phyloP scores from a whole-genome alignment of 2,113 vertebrate genomes.

The Oxyruncus cristatus region DNA sequence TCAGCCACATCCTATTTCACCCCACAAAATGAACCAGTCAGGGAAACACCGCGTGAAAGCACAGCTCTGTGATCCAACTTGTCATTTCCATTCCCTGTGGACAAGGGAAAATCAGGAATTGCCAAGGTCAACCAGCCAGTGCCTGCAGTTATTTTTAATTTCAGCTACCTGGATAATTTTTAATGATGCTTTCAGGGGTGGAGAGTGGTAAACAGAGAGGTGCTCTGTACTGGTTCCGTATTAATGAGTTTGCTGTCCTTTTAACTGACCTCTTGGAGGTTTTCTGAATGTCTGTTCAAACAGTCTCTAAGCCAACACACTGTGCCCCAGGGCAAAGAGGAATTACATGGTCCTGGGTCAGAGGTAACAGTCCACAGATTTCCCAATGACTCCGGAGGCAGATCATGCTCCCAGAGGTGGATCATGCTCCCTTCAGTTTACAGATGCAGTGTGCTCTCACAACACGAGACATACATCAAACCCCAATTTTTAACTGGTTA shows the following conservation, averaged over 20 bases:
- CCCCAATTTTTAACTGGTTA: not conserved
- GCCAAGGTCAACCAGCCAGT: not conserved
- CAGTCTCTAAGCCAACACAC: not conserved
- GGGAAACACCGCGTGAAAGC: not conserved
- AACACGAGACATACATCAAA: fast-evolving
- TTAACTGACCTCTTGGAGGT: not conserved
- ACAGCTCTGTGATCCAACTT: not conserved
- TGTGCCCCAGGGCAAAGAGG: not conserved
- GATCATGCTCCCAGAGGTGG: not conserved
- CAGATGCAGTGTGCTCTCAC: fast-evolving
- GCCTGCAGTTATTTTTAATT: not conserved
- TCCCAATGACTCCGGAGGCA: not conserved
- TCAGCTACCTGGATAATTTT: not conserved
- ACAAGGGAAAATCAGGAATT: not conserved
- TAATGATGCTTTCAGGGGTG: not conserved
- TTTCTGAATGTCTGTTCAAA: not conserved
- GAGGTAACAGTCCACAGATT: not conserved
- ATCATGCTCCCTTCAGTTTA: not conserved
- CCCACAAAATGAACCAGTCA: not conserved
- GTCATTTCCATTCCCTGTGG: not conserved
- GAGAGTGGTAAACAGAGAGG: not conserved
- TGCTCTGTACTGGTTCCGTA: not conserved
- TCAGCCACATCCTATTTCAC: not conserved
- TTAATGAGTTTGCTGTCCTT: not conserved
- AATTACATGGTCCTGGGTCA: not conserved